Evolutionary conservation across 2,113 vertebrate genomes (phyloP), one percentile per base, ranked within the genome.

Genomic region (Leptocoma aspasia): DNA sequence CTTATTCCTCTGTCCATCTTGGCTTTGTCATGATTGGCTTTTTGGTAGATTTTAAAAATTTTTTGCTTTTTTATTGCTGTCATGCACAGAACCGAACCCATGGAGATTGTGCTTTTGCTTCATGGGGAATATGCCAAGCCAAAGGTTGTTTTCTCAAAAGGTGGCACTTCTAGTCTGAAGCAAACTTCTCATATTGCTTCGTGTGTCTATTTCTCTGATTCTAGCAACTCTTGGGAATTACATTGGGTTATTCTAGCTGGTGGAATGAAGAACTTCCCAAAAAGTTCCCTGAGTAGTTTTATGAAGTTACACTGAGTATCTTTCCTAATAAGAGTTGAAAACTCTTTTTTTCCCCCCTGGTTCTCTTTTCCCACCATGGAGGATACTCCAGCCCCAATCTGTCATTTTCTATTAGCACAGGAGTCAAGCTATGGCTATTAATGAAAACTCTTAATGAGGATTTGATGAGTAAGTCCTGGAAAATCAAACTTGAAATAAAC

Each of bases 391-490:
- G 82, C 87, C 75, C 71, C 6, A 85, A 86, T 82, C 84, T 96
- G 94, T 82, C 87, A 80, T 64, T 91, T 89, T 78, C 76, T 66
- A 95, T 96, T 88, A 94, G 84, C 70, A 83, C 70, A 95, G 45
- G 35, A 96, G 56, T 69, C 47, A 80, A 47, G 54, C 35, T 82
- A 64, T 28, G 60, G 75, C 49, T 91, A 20, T 59, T 91, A 93
- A 91, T 86, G 82, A 92, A 71, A 77, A 82, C 35, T 35, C 35
- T 65, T 94, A 95, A 95, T 60, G 72, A 91, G 52, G 64, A 89
- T 73, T 92, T 81, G 80, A 75, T 80, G 35, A 83, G 3, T 21
- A 90, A 94, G 24, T 7, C 52, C 47, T 68, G 52, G 44, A 94
- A 93, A 92, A 92, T 75, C 72, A 84, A 95, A 66, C 39, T 30